A percentile compares a stretch with the other conserved stretches of the same genome.
Evolutionary conservation across 2,797 vertebrate species (phyloP).

Genomic region (Oreochromis mossambicus): DNA sequence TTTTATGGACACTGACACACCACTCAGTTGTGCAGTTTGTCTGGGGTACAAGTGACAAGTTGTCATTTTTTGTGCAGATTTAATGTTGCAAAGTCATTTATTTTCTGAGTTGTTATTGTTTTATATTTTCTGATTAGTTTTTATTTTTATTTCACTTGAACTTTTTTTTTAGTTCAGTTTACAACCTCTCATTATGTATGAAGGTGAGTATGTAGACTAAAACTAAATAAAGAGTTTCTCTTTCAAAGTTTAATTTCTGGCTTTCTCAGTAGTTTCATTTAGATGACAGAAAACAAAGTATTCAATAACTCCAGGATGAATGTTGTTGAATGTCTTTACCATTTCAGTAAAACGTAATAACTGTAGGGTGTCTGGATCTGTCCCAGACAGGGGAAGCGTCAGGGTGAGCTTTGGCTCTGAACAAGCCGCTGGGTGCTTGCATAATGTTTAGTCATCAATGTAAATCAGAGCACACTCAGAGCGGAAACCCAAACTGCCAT

Average conservation of each 20-base stretch:
- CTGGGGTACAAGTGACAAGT: neutral
- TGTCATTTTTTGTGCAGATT: neutral
- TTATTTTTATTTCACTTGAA: neutral
- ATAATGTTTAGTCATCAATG: conserved; percentile 26
- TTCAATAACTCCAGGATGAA: neutral
- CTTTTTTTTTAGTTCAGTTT: fast-evolving
- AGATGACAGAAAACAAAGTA: neutral
- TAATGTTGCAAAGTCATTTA: neutral
- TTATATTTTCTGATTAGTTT: neutral
- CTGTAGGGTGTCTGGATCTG: neutral
- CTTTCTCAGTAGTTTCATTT: neutral
- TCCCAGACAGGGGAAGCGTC: neutral
- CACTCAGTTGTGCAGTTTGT: neutral
- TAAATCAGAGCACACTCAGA: conserved; percentile 12
- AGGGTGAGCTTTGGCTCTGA: neutral
- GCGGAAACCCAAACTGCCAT: conserved; percentile 13
- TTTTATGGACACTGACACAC: neutral
- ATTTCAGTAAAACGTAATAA: neutral
- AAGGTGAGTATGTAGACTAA: neutral
- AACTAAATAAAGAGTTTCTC: neutral
- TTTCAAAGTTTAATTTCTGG: neutral
- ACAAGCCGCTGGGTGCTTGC: conserved; percentile 2
- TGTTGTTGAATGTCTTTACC: neutral
- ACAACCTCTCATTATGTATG: fast-evolving
- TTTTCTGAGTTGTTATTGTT: neutral